Evolutionary conservation across 2,888 invertebrate genomes (phyloP).

Genomic region (Lasioglossum figueresi): DNA sequence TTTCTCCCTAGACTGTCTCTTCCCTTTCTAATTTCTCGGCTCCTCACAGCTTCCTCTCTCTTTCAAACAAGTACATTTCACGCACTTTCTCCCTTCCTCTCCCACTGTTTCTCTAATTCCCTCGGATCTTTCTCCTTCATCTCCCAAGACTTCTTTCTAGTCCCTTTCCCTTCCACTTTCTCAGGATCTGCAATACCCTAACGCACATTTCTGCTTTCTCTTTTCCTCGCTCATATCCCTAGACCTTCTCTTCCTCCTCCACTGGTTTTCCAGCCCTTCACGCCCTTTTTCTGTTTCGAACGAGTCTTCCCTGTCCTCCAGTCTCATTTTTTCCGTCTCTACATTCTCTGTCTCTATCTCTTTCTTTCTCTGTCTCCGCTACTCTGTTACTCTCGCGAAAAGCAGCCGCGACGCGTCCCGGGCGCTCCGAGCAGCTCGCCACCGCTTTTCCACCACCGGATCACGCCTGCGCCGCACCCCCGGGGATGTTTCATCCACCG

Average conservation of each 20-base stretch:
- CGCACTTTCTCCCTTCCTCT: too few species aligned
- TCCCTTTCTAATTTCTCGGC: too few species aligned
- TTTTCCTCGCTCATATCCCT: too few species aligned
- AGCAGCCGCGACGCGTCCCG: conserved; percentile 76
- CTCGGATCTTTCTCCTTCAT: too few species aligned
- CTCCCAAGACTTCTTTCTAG: too few species aligned
- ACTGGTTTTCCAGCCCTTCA: too few species aligned
- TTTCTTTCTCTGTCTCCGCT: background rate
- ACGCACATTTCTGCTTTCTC: background rate
- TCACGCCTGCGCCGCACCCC: conserved; percentile 78
- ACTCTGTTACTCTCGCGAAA: conserved; percentile 32
- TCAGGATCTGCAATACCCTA: too few species aligned
- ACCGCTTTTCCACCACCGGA: conserved; percentile 80
- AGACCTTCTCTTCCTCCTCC: background rate
- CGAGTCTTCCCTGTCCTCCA: background rate
- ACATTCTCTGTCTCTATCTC: background rate
- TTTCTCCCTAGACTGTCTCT: too few species aligned
- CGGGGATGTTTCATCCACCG: conserved; percentile 51
- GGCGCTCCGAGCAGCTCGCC: conserved; percentile 82
- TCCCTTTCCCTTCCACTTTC: too few species aligned
- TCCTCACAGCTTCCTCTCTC: too few species aligned
- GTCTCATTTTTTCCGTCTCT: background rate
- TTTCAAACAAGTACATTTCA: too few species aligned
- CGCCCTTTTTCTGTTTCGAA: background rate
- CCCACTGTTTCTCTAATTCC: too few species aligned